phyloP scores from a whole-genome alignment of 2,113 vertebrate genomes.

The Rhodinocichla rosea region DNA sequence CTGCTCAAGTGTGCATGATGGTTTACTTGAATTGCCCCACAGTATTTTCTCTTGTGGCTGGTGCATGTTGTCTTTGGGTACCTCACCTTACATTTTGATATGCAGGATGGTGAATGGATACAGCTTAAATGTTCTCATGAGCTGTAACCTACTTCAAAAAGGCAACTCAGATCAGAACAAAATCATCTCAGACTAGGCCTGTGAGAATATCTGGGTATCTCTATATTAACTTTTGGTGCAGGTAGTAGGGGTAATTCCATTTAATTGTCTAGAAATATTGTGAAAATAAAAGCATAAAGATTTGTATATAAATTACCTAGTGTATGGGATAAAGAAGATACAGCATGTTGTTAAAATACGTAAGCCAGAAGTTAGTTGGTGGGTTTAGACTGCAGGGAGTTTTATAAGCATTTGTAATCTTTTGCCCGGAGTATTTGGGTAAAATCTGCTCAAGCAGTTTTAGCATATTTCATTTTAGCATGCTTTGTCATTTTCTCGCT shows the following conservation, averaged over 20 bases:
- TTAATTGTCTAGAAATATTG: not conserved
- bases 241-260: not conserved
- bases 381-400: not conserved
- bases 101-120: not conserved
- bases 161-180: not conserved
- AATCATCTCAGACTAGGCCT: not conserved
- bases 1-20: not conserved
- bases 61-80: not conserved
- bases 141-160: not conserved
- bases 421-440: not conserved
- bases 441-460: not conserved
- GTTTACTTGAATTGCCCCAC: not conserved
- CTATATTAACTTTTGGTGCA: not conserved
- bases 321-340: not conserved
- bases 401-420: not conserved
- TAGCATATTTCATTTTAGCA: not conserved
- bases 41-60: not conserved
- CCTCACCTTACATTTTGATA: not conserved
- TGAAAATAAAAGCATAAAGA: not conserved
- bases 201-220: not conserved
- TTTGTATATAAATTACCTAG: not conserved
- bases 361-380: fast-evolving
- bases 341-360: fast-evolving
- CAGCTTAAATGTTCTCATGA: not conserved
- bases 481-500: not conserved